Evolutionary conservation across 1,140 invertebrate genomes (phyloP).

Genomic region (Harlomillsia oculata): DNA sequence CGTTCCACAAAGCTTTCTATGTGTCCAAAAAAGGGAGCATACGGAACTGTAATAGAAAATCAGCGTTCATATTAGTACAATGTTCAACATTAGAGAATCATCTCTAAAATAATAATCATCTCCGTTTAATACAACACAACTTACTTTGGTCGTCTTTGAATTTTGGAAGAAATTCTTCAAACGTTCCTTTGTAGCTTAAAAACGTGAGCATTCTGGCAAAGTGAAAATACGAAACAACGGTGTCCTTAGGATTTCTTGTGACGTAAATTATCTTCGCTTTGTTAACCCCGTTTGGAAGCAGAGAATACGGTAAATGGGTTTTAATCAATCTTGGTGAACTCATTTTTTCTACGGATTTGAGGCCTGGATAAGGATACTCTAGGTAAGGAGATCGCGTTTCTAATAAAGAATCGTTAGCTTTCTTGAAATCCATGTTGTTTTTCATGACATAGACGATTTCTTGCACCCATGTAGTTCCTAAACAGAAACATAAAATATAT

Average conservation of each 20-base stretch:
- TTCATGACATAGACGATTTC: conserved; percentile 46
- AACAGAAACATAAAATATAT: background rate
- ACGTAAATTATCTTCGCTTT: conserved; percentile 44
- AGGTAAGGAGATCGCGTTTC: conserved; percentile 47
- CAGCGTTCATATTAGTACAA: conserved; percentile 1
- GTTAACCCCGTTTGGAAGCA: conserved; percentile 15
- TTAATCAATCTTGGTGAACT: conserved; percentile 26
- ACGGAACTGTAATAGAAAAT: conserved; percentile 40
- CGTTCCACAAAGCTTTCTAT: conserved; percentile 43
- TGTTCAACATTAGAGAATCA: background rate
- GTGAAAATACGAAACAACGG: conserved; percentile 45
- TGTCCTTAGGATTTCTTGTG: conserved; percentile 44
- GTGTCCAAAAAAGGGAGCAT: conserved; percentile 48
- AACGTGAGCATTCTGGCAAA: conserved; percentile 41
- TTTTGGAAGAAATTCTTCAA: conserved; percentile 41
- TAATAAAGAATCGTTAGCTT: conserved; percentile 38
- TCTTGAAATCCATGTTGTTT: conserved; percentile 40
- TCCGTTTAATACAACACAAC: conserved; percentile 5
- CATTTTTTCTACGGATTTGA: conserved; percentile 3
- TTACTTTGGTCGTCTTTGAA: conserved; percentile 44
- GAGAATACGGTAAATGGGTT: conserved; percentile 28
- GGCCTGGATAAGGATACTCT: conserved; percentile 45
- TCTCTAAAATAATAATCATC: background rate
- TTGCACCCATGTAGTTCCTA: conserved; percentile 48
- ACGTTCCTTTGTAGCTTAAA: conserved; percentile 39